Evolutionary conservation across 1,140 invertebrate species (phyloP).

Genomic region (Eupeodes corollae): DNA sequence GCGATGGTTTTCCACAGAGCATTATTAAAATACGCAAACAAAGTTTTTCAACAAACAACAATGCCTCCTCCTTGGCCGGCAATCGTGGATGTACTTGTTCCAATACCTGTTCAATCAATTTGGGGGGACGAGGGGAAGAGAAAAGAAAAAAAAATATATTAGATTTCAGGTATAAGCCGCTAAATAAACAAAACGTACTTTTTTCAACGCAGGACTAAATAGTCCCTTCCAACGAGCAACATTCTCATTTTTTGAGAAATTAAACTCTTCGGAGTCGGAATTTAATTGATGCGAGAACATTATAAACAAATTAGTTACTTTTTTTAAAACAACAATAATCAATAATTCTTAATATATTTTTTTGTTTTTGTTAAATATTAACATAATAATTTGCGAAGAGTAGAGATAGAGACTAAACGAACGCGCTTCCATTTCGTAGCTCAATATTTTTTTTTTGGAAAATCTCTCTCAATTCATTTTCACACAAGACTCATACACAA

Average conservation of each 20-base stretch:
- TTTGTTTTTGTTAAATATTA: background rate
- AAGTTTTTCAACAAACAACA: constrained; percentile 85
- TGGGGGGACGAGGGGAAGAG: background rate
- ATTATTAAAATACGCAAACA: constrained; percentile 79
- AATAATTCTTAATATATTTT: background rate
- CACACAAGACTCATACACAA: background rate
- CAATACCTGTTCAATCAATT: constrained; percentile 56
- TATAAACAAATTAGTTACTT: background rate
- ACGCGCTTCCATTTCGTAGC: no score
- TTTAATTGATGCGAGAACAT: constrained; percentile 33
- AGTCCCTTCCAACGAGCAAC: constrained; percentile 79
- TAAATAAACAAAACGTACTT: constrained; percentile 41
- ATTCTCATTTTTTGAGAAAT: constrained; percentile 81
- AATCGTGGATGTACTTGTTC: constrained; percentile 82
- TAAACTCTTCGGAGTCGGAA: constrained; percentile 53
- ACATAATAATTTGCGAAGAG: background rate
- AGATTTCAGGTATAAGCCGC: background rate
- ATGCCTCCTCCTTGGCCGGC: constrained; percentile 75
- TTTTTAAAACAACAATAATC: background rate
- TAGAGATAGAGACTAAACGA: no score
- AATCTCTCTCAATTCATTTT: background rate
- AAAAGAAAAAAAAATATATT: background rate
- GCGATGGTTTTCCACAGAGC: constrained; percentile 74
- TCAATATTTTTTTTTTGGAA: background rate
- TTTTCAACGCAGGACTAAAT: constrained; percentile 65